These are phyloP conservation scores for Tiliqua scincoides DNA, from an alignment of 2,113 vertebrate genomes.

Conservation along the genomic window DNA sequence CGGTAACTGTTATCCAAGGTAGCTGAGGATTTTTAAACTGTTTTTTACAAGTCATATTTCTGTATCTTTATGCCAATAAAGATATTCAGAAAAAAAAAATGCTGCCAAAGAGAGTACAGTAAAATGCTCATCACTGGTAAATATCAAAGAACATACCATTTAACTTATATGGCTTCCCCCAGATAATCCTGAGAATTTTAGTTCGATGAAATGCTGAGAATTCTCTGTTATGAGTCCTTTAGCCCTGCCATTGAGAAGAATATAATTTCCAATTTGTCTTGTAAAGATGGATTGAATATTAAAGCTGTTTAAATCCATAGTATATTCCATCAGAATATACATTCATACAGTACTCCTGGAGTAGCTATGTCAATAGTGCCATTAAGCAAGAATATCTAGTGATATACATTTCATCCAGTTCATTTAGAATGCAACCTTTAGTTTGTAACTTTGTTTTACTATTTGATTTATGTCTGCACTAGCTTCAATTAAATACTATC, in stretches of 20 bases:
- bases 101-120: no score
- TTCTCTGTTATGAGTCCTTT: neutral
- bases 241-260: neutral
- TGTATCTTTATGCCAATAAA: no score
- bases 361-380: neutral
- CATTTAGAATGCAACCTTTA: neutral
- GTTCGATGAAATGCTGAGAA: neutral
- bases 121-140: no score
- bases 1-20: no score
- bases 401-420: neutral
- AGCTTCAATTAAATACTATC: neutral
- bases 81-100: no score
- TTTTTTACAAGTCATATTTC: no score
- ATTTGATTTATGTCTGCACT: neutral
- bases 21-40: no score
- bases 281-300: neutral
- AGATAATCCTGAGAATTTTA: neutral
- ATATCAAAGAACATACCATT: neutral
- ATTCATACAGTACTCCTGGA: slow-evolving; percentile 1
- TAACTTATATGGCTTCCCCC: neutral
- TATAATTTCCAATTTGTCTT: neutral
- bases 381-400: neutral
- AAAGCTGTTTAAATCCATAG: neutral
- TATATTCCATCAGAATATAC: neutral
- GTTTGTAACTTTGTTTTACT: neutral